These are phyloP conservation scores for Corticium candelabrum DNA, from an alignment of 37 sponge, comb jelly and placozoan genomes.

Conservation along the genomic window DNA sequence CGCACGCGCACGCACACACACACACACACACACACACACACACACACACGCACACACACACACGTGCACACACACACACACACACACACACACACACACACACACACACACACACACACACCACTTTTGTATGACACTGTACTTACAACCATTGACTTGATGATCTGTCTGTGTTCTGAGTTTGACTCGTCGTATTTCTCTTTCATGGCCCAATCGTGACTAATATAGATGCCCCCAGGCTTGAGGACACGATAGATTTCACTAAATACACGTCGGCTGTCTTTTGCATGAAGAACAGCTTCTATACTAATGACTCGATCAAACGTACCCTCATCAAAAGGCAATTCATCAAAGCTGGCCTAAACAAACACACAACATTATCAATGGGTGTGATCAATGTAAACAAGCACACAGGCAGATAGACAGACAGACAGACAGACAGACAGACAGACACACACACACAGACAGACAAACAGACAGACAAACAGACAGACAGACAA, in stretches of 20 bases:
- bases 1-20: no score
- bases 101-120: no score
- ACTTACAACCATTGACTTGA: slow-evolving; percentile 33
- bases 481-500: no score
- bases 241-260: slow-evolving; percentile 54
- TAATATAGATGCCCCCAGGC: slow-evolving; percentile 48
- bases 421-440: no score
- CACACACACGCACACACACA: no score
- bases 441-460: slow-evolving; percentile 32
- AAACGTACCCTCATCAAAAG: slow-evolving; percentile 41
- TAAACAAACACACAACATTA: slow-evolving; percentile 11
- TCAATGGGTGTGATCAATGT: no score
- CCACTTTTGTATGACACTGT: no score
- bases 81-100: no score
- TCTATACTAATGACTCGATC: slow-evolving; percentile 53
- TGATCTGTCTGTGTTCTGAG: slow-evolving; percentile 37
- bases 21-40: no score
- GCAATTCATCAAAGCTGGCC: slow-evolving; percentile 55
- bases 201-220: slow-evolving; percentile 39
- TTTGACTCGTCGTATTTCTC: slow-evolving; percentile 43
- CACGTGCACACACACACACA: no score
- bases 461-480: no score
- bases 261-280: slow-evolving; percentile 24
- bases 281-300: slow-evolving; percentile 41
- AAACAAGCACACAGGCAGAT: slow-evolving; percentile 15